Evolutionary conservation across 2,888 invertebrate genomes (phyloP).

Genomic region (Antheraea yamamai): DNA sequence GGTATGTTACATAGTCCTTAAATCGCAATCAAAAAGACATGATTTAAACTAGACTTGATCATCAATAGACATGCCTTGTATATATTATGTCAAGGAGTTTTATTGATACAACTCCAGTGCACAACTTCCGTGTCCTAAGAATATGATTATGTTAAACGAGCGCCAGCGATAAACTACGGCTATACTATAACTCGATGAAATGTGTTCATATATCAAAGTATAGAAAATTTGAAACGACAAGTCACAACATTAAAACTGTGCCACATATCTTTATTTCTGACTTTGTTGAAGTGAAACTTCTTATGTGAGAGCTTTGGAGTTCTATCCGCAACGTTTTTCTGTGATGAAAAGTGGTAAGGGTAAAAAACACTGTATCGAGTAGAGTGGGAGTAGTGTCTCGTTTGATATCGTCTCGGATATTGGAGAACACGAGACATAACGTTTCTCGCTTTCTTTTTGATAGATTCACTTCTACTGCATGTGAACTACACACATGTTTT

Average conservation of each 20-base stretch:
- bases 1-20: not conserved
- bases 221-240: not conserved
- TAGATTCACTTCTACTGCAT: no score
- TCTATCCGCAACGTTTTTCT: no score
- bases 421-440: no score
- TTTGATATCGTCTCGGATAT: no score
- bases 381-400: no score
- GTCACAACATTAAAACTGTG: not conserved
- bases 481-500: no score
- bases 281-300: not conserved
- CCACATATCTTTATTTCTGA: not conserved
- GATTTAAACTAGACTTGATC: not conserved
- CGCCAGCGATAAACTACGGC: not conserved
- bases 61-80: not conserved
- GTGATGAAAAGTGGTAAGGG: no score
- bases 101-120: not conserved
- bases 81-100: not conserved
- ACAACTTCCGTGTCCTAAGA: constrained; percentile 1
- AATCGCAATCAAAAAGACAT: not conserved
- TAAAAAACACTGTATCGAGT: no score
- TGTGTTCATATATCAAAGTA: not conserved
- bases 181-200: not conserved
- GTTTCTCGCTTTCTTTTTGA: no score
- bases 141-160: constrained; percentile 2
- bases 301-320: no score